Evolutionary conservation across 2,113 vertebrate species (phyloP).

Genomic region (Lampris incognitus): DNA sequence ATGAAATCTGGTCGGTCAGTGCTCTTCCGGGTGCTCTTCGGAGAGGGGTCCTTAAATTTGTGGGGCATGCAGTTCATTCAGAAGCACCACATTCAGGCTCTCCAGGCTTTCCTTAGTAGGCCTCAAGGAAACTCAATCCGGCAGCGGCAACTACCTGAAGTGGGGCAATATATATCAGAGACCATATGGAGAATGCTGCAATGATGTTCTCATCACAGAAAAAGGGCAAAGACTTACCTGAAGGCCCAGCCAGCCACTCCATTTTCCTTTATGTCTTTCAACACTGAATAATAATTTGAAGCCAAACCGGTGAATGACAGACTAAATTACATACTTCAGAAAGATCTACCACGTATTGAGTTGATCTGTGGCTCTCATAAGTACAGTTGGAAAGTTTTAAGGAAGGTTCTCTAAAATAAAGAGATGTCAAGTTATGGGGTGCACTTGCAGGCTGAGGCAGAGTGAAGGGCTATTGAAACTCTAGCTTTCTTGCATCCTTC

Average conservation of each 20-base stretch:
- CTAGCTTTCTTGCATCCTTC: background rate
- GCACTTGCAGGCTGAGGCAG: background rate
- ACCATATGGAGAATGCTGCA: conserved; percentile 3
- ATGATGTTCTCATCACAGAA: background rate
- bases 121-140: conserved; percentile 16
- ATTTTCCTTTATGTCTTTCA: background rate
- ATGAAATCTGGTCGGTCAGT: conserved; percentile 44
- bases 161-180: background rate
- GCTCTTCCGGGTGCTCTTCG: conserved; percentile 42
- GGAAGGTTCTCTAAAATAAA: background rate
- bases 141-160: conserved; percentile 1
- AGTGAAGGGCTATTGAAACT: background rate
- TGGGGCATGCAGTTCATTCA: conserved; percentile 22
- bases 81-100: conserved; percentile 6
- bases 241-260: background rate
- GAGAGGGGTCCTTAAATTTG: conserved; percentile 29
- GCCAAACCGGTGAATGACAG: conserved; percentile 12
- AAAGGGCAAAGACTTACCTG: background rate
- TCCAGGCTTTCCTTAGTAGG: background rate
- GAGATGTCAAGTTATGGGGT: background rate
- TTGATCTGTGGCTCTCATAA: conserved; percentile 9
- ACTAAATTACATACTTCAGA: conserved; percentile 14
- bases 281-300: conserved; percentile 20
- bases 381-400: background rate
- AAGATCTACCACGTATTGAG: conserved; percentile 16